Evolutionary conservation across 2,888 invertebrate genomes (phyloP).

Genomic region (Pseudococcus longispinus): DNA sequence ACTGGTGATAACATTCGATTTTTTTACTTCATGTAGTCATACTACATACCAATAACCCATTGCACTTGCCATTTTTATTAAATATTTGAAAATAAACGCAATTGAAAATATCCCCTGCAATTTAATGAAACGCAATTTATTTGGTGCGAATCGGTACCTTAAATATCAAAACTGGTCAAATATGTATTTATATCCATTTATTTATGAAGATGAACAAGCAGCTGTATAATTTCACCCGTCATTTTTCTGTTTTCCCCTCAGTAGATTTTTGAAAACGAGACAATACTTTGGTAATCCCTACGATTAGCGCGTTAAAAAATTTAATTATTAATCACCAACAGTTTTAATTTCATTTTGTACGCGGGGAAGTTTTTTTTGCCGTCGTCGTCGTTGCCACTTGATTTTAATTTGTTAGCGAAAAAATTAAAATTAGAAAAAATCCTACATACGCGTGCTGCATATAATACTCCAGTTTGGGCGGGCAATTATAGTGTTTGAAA

Average conservation of each 20-base stretch:
- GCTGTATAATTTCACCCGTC: no score
- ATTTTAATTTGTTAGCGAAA: conserved; percentile 30
- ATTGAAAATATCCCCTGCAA: no score
- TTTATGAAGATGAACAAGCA: no score
- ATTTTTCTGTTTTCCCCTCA: neutral
- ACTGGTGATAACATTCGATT: no score
- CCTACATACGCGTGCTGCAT: neutral
- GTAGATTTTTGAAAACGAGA: neutral
- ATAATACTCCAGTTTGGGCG: neutral
- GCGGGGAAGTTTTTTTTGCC: neutral
- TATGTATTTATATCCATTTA: no score
- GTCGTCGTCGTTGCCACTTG: conserved; percentile 29
- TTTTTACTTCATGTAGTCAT: no score
- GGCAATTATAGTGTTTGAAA: neutral
- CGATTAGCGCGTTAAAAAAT: neutral
- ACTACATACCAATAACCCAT: no score
- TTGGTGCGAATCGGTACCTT: no score
- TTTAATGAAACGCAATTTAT: no score
- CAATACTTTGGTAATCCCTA: conserved; percentile 18
- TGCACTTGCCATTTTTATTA: no score
- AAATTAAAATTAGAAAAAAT: neutral
- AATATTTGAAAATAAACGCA: no score
- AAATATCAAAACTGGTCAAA: no score
- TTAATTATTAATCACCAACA: conserved; percentile 21
- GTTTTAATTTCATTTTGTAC: conserved; percentile 17